Percentiles rank a stretch among this genome's conserved stretches.
Evolutionary conservation across 2,888 invertebrate genomes (phyloP).

Genomic region (Torymus auratus): DNA sequence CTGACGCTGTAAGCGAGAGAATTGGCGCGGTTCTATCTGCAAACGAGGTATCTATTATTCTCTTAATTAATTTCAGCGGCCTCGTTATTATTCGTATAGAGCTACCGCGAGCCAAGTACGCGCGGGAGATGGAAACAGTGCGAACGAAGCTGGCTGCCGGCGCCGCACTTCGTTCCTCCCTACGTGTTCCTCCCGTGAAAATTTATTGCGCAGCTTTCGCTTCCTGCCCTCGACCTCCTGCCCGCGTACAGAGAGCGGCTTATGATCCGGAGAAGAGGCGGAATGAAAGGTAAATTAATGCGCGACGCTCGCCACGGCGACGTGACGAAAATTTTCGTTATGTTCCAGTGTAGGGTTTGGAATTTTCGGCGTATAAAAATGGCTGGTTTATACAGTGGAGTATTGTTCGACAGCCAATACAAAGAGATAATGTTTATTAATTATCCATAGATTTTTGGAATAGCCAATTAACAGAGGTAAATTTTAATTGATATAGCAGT

Average conservation of each 20-base stretch:
- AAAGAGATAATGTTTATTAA: too few relatives aligned
- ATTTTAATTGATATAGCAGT: too few relatives aligned
- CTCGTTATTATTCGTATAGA: constrained; percentile 26
- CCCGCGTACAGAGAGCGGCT: not conserved
- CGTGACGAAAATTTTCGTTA: constrained; percentile 18
- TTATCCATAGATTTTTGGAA: too few relatives aligned
- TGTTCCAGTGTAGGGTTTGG: not conserved
- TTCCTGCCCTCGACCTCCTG: too few relatives aligned
- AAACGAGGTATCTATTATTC: constrained; percentile 31
- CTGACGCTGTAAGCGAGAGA: constrained; percentile 8
- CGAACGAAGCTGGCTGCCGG: constrained; percentile 2
- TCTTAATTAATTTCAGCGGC: constrained; percentile 42
- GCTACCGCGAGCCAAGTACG: not conserved
- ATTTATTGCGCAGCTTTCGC: constrained; percentile 10
- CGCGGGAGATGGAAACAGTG: constrained; percentile 5
- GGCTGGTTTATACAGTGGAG: too few relatives aligned
- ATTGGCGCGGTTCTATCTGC: constrained; percentile 17
- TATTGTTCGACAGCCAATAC: too few relatives aligned
- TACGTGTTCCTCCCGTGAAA: constrained; percentile 1
- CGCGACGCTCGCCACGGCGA: not conserved
- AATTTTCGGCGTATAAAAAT: too few relatives aligned
- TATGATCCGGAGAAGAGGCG: not conserved
- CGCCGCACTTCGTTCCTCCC: not conserved
- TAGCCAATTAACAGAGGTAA: too few relatives aligned
- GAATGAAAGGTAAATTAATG: constrained; percentile 28